Conservation (phyloP, 2,888 invertebrate genomes). For the Taenaris catops region DNA sequence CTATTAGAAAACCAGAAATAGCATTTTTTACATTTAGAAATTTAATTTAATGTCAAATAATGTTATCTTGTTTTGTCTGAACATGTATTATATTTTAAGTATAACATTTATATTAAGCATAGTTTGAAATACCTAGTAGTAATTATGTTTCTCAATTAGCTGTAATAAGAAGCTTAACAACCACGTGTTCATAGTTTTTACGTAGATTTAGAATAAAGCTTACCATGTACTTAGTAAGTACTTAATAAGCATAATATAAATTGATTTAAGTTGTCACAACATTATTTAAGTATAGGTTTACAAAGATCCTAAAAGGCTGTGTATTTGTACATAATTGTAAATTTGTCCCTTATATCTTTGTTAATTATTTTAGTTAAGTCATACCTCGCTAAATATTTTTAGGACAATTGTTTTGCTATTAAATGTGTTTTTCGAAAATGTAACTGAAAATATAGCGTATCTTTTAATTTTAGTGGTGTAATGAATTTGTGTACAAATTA, state of each 20-base stretch:
- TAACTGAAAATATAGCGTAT: too few relatives aligned
- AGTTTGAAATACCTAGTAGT: too few relatives aligned
- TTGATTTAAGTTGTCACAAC: constrained; percentile 28
- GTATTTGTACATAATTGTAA: constrained; percentile 70
- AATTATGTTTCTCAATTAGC: background rate
- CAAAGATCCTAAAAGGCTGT: constrained; percentile 64
- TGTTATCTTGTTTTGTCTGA: too few relatives aligned
- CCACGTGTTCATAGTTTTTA: constrained; percentile 11
- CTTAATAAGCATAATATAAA: constrained; percentile 19
- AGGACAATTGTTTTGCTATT: too few relatives aligned
- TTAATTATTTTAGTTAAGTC: constrained; percentile 1
- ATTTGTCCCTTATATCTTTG: constrained; percentile 27
- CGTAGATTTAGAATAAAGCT: background rate
- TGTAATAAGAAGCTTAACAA: background rate
- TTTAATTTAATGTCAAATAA: too few relatives aligned
- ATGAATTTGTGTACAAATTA: background rate
- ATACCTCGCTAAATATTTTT: constrained; percentile 13
- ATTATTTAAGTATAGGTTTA: constrained; percentile 32
- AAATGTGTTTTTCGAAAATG: too few relatives aligned
- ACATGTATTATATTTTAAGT: background rate
- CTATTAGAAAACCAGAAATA: constrained; percentile 5
- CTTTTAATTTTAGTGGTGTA: background rate
- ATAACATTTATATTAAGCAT: too few relatives aligned
- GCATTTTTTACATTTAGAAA: constrained; percentile 6
- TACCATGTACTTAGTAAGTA: constrained; percentile 20